Base-by-base conservation (phyloP, 2,797 vertebrate genomes). In the Otus scops region DNA sequence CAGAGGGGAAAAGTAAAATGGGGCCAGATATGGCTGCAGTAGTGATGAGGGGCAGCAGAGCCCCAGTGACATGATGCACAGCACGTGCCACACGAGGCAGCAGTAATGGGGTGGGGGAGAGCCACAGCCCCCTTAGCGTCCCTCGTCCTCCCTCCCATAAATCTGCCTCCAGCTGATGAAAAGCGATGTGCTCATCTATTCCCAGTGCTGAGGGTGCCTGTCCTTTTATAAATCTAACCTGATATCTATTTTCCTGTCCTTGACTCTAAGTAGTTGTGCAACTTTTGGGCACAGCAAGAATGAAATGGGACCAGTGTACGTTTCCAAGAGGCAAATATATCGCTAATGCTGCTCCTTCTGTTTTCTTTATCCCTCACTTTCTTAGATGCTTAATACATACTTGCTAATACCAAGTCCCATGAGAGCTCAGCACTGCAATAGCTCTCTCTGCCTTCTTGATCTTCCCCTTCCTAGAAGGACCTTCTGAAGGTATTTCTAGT, bases 21-120 rank as follows among this genome's bases (percentile, higher is more conserved):
- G 68, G 56, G 63, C 6, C 41, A 85, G 38, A 24, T 22, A 22
- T 0, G 4, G 17, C 45, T 79, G 57, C 0, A 0, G 22, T 0
- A 2, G 36, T 13, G 56, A 36, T 4, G 24, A 64, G 43, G 27
- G n/a, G 18, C 48, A 36, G 30, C 47, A 80, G 83, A 76, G 48
- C 69, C 57, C n/a, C 1, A 1, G 30, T 27, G 48, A 53, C 34
- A 12, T 9, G 27, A 41, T 13, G 15, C 34, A 61, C 18, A 76
- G 63, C 19, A n/a, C 0, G 1, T 39, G 27, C 47, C n/a, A 27
- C 10, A 19, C 2, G 1, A n/a, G 78, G n/a, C 74, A 71, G 57
- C 53, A 59, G 34, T 7, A 23, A 39, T 0, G 3, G 13, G 21
- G 9, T 19, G 3, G 15, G 30, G 34, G 9, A 63, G 7, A 77